A percentile compares a stretch with the other conserved stretches of the same genome.
Evolutionary conservation across 1,140 invertebrate genomes (phyloP).

Genomic region (Ceratosolen fusciceps): DNA sequence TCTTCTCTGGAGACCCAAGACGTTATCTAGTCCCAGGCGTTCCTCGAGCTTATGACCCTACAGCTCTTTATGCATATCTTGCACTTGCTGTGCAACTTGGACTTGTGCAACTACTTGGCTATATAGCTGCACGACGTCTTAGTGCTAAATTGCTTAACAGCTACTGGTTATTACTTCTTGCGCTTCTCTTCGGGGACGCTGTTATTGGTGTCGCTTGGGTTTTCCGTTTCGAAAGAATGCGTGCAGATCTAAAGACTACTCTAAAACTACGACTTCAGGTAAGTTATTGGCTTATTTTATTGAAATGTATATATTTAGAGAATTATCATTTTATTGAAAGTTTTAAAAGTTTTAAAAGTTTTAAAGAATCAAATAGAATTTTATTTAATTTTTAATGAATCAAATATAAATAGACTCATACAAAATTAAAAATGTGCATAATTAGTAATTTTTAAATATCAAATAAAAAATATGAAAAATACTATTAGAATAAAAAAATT

Average conservation of each 20-base stretch:
- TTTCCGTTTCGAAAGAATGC: slow-evolving; percentile 83
- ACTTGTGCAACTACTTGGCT: slow-evolving; percentile 82
- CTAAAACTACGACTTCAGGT: slow-evolving; percentile 73
- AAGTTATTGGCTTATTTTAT: not conserved
- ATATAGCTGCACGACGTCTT: slow-evolving; percentile 83
- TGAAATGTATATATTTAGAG: too few species aligned
- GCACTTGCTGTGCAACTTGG: slow-evolving; percentile 81
- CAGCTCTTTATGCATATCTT: slow-evolving; percentile 87
- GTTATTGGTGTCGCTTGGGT: slow-evolving; percentile 90
- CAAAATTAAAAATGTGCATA: too few species aligned
- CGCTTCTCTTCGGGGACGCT: slow-evolving; percentile 86
- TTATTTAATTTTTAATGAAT: too few species aligned
- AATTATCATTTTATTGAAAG: too few species aligned
- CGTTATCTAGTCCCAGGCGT: slow-evolving; percentile 80
- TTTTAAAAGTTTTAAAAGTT: too few species aligned
- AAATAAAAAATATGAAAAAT: too few species aligned
- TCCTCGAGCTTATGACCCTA: slow-evolving; percentile 81
- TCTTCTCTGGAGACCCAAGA: slow-evolving; percentile 76
- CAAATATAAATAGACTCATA: too few species aligned
- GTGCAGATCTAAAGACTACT: slow-evolving; percentile 79
- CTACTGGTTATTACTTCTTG: slow-evolving; percentile 87
- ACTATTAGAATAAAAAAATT: too few species aligned
- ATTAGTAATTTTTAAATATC: too few species aligned
- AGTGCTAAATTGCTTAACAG: slow-evolving; percentile 85
- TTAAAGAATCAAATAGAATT: too few species aligned